Conservation (phyloP, 37 sponge, comb jelly and placozoan genomes). For the Chondrosia reniformis region DNA sequence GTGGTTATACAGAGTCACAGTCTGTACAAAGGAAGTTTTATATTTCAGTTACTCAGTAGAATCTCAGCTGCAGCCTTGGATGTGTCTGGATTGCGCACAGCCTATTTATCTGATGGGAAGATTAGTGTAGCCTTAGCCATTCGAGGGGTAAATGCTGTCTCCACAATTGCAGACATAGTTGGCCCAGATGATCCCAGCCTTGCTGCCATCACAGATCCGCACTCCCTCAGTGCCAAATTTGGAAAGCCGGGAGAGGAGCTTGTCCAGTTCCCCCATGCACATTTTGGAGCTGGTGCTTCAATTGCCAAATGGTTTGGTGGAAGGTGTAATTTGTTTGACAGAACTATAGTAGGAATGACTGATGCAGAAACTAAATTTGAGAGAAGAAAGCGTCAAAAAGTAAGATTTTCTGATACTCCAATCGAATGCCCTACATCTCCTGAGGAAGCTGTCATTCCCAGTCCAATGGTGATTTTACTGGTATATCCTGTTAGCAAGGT, state of each 20-base stretch:
- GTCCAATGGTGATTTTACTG: conserved; percentile 42
- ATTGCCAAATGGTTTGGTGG: conserved; percentile 76
- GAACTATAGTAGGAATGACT: conserved; percentile 57
- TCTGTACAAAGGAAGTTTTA: neutral
- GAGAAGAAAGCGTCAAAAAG: conserved; percentile 61
- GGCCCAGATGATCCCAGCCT: conserved; percentile 53
- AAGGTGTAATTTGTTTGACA: conserved; percentile 44
- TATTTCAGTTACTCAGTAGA: conserved; percentile 13
- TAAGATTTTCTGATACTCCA: conserved; percentile 48
- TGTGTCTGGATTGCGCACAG: conserved; percentile 51
- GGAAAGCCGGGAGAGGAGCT: conserved; percentile 15
- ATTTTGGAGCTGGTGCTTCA: conserved; percentile 17
- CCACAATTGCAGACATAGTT: conserved; percentile 36
- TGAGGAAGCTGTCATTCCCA: conserved; percentile 1
- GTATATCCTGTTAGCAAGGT: conserved; percentile 27
- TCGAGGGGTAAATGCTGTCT: conserved; percentile 54
- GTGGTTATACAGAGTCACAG: neutral
- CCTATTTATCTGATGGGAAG: conserved; percentile 2
- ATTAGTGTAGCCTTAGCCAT: conserved; percentile 40
- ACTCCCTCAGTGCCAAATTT: conserved; percentile 49
- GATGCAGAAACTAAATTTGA: conserved; percentile 59
- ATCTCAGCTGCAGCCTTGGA: conserved; percentile 27
- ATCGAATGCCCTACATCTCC: conserved; percentile 13
- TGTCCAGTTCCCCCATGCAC: conserved; percentile 27
- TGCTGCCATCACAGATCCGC: conserved; percentile 64